Base-by-base conservation (phyloP, 2,888 invertebrate species). In the Conistra vaccinii region DNA sequence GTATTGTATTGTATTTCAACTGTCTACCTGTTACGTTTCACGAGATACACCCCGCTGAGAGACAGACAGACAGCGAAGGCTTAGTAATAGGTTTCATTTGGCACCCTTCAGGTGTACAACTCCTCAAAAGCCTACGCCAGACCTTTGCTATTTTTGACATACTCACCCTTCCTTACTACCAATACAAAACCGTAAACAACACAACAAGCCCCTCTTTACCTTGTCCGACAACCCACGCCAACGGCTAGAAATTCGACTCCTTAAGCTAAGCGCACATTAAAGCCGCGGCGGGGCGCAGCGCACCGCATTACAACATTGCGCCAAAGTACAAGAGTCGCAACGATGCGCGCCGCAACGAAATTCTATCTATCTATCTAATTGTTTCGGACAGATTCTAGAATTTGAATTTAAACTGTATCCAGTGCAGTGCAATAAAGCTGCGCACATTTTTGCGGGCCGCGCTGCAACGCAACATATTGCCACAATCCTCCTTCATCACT, bases 151-250 rank as follows among this genome's bases (percentile, higher is more conserved):
- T 32, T 32, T 32, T 32, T 32, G 32, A 32, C 32, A 32, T 32
- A 32, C 32, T 32, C 5, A 32, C 32, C 32, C 3, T 32, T 32
- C 32, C 32, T 32, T 32, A 32, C 2, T 32, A 32, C 32, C 3
- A 32, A 32, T 32, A 32, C 32, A 32, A 32, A 32, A 32, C 3
- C 32, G 23, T 71, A 20, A 71, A 60, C 79, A 78, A 51, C 23
- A 20, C 12, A 48, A 57, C 5, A 17, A 17, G 57, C 2, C 17
- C 26, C 9, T 9, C 2, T 45, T 12, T 58, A 51, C 32, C 17
- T 23, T 23, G 45, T 17, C 6, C 60, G 12, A 14, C 60, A 14
- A 20, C 53, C 53, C 80, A 72, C 73, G 60, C 78, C 20, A n/a
- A 20, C 2, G 45, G 1, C 2, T 3, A n/a, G 14, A 7, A 20